These are phyloP conservation scores for Chrysotoxum bicinctum DNA, from an alignment of 2,888 invertebrate genomes.

Conservation along the genomic window DNA sequence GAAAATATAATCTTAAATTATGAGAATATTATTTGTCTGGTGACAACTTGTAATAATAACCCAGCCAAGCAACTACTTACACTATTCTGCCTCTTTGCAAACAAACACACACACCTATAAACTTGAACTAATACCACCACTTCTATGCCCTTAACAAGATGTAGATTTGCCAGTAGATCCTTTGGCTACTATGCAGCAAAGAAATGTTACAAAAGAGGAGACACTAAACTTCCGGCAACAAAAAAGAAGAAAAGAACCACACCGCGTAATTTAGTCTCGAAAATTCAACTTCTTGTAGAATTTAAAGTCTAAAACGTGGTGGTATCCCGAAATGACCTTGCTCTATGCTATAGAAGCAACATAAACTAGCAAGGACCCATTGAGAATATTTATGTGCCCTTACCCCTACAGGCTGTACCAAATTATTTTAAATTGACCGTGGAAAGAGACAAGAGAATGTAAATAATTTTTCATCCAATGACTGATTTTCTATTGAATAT, in stretches of 20 bases:
- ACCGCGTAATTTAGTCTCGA: slow-evolving; percentile 50
- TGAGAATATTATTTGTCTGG: slow-evolving; percentile 75
- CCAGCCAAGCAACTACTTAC: slow-evolving; percentile 43
- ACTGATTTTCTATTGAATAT: too few relatives aligned
- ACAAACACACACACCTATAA: background rate
- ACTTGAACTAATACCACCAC: background rate
- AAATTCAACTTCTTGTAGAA: slow-evolving; percentile 28
- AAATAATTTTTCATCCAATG: too few relatives aligned
- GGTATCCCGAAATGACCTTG: slow-evolving; percentile 52
- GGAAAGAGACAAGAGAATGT: too few relatives aligned
- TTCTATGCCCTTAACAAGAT: slow-evolving; percentile 40
- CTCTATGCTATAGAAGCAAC: slow-evolving; percentile 26
- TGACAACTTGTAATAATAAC: slow-evolving; percentile 76
- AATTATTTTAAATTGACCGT: background rate
- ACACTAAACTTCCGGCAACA: slow-evolving; percentile 35
- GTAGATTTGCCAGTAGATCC: slow-evolving; percentile 54
- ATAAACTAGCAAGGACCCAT: slow-evolving; percentile 37
- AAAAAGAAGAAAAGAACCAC: background rate
- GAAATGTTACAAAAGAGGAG: slow-evolving; percentile 14
- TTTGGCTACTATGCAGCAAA: background rate
- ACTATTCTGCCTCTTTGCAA: slow-evolving; percentile 12
- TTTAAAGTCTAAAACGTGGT: background rate
- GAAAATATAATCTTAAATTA: slow-evolving; percentile 75
- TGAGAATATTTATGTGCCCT: background rate
- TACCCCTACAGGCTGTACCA: background rate